phyloP scores from a whole-genome alignment of 1,140 invertebrate genomes.

The Temnothorax curvispinosus region DNA sequence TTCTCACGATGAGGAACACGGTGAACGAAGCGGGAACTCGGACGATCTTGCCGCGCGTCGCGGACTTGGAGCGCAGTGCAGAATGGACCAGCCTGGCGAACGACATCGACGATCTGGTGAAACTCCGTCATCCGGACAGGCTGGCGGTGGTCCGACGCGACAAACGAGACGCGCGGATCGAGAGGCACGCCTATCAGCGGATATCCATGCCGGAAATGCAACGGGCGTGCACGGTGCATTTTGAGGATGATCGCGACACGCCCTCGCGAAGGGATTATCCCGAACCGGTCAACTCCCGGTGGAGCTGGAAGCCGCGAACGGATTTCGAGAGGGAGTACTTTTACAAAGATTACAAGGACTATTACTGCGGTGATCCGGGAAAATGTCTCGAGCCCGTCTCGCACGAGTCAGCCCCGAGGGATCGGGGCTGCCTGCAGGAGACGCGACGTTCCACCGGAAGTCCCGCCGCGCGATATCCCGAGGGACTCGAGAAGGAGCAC shows the following conservation, averaged over 20 bases:
- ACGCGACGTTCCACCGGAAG: not conserved
- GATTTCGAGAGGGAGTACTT: slow-evolving; percentile 82
- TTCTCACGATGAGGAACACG: not conserved
- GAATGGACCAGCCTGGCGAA: slow-evolving; percentile 74
- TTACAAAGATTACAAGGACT: slow-evolving; percentile 69
- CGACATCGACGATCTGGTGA: slow-evolving; percentile 78
- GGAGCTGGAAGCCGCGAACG: slow-evolving; percentile 79
- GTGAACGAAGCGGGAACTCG: not conserved
- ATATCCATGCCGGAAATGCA: slow-evolving; percentile 79
- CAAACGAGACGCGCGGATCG: not conserved
- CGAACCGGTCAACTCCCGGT: slow-evolving; percentile 55
- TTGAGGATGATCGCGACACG: not conserved
- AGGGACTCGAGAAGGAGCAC: slow-evolving; percentile 21
- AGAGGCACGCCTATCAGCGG: slow-evolving; percentile 71
- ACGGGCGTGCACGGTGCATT: slow-evolving; percentile 61
- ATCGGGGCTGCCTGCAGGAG: not conserved
- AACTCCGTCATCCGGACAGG: slow-evolving; percentile 56
- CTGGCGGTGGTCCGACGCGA: not conserved
- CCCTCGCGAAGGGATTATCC: not conserved
- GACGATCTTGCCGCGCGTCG: slow-evolving; percentile 64
- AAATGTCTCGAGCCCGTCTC: not conserved
- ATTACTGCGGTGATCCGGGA: not conserved
- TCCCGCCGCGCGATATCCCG: not conserved
- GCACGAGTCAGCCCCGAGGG: not conserved
- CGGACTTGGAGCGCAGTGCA: slow-evolving; percentile 71